Base-by-base conservation (phyloP, 2,888 invertebrate species). In the Pycnomerus fuliginosus region DNA sequence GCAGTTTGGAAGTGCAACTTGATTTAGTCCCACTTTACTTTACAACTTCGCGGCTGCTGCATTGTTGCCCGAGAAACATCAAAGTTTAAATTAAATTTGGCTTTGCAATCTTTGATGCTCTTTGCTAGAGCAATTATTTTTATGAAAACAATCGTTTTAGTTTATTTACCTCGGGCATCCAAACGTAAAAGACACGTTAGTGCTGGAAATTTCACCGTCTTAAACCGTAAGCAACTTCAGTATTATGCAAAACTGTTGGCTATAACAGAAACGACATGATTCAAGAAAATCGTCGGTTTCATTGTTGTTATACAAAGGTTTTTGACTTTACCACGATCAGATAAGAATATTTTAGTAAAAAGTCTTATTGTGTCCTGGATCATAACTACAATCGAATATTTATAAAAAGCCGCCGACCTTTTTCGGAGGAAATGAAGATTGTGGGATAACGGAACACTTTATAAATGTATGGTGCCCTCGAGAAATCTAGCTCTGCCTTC, bases 221-320 rank as follows among this genome's bases (percentile, higher is more conserved):
- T n/a, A n/a, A n/a, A n/a, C n/a, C n/a, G n/a, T n/a, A n/a, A n/a
- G n/a, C n/a, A n/a, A n/a, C n/a, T 4, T 29, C 47, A 41, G 55
- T 51, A 56, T 57, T 57, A 57, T 57, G 55, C 53, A 57, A 55
- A 57, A 55, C 51, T 53, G 50, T 51, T 30, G 50, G 53, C 50
- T 48, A 52, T 56, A 55, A 54, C 52, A 47, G 30, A 41, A 50
- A 52, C 50, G 48, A 47, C 50, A 46, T 50, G 50, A 50, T 52
- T 53, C 46, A 46, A 38, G 50, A 44, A 51, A 53, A 53, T 50
- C 44, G 50, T 45, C 44, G 50, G 46, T 42, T 20, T 27, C 42
- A 46, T 49, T 49, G 45, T 46, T 45, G 44, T 35, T 48, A 10
- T 48, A 53, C 50, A 53, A 53, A 46, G 53, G 44, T 37, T 30